These are phyloP conservation scores for Pyrrhia umbra DNA, from an alignment of 2,888 invertebrate species.

Conservation along the genomic window DNA sequence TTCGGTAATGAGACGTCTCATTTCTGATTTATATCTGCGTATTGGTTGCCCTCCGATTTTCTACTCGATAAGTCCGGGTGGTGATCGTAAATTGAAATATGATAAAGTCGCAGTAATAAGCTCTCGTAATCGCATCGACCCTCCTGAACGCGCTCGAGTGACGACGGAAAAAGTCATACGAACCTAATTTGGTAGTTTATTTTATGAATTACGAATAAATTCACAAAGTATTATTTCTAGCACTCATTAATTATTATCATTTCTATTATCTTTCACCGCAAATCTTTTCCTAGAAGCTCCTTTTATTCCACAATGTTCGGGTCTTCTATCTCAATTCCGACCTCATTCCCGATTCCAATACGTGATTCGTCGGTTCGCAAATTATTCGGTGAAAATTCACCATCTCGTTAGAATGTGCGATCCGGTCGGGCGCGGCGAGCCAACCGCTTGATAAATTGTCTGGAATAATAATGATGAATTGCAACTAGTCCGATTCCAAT, in stretches of 20 bases:
- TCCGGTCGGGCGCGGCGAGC: conserved; percentile 86
- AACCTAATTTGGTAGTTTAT: conserved; percentile 48
- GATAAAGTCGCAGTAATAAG: conserved; percentile 89
- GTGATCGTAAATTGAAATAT: conserved; percentile 90
- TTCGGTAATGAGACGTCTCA: conserved; percentile 86
- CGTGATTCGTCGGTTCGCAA: conserved; percentile 90
- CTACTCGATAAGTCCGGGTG: conserved; percentile 87
- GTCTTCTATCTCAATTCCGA: conserved; percentile 89
- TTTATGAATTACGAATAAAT: conserved; percentile 9
- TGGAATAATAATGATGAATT: conserved; percentile 91
- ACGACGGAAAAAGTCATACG: conserved; percentile 62
- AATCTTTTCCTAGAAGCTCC: conserved; percentile 61
- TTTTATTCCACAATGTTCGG: conserved; percentile 81
- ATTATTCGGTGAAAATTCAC: conserved; percentile 90
- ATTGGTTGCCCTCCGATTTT: conserved; percentile 83
- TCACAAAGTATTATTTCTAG: conserved; percentile 5
- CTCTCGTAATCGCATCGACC: conserved; percentile 83
- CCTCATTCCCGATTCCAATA: conserved; percentile 89
- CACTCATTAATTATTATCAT: conserved; percentile 63
- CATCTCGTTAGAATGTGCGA: conserved; percentile 90
- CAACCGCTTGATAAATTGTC: conserved; percentile 91
- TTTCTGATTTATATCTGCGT: conserved; percentile 85
- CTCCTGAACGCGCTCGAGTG: conserved; percentile 72
- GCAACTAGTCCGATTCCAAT: conserved; percentile 86
- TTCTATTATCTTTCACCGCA: conserved; percentile 57